Conservation (phyloP, 2,888 invertebrate genomes). For the Eurytoma californica region DNA sequence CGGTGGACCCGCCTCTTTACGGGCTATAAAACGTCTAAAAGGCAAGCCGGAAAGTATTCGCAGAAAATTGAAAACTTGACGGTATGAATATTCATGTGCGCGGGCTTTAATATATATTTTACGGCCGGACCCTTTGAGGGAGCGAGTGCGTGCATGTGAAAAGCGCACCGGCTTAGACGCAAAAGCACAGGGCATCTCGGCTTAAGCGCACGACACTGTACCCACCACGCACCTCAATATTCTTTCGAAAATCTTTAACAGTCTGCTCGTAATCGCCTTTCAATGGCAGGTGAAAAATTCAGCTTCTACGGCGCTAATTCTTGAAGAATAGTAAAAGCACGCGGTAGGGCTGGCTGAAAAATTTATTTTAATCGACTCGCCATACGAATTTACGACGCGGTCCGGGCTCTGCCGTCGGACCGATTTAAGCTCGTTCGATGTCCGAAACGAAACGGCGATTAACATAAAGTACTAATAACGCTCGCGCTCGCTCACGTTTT, state of each 20-base stretch:
- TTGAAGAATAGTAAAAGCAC: conserved; percentile 1
- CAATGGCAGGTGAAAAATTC: conserved; percentile 5
- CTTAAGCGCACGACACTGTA: conserved; percentile 24
- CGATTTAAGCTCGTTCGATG: conserved; percentile 70
- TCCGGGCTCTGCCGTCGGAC: conserved; percentile 63
- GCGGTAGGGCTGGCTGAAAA: conserved; percentile 57
- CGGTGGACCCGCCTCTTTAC: conserved; percentile 63
- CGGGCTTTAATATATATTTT: conserved; percentile 71
- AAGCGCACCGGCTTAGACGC: conserved; percentile 59
- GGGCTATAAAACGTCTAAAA: conserved; percentile 71
- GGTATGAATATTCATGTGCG: conserved; percentile 71
- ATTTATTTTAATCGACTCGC: conserved; percentile 68
- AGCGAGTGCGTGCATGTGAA: conserved; percentile 57
- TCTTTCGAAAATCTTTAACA: conserved; percentile 1
- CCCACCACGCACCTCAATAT: conserved; percentile 4
- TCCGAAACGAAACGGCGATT: conserved; percentile 70
- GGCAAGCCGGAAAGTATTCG: conserved; percentile 69
- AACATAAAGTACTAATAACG: conserved; percentile 74
- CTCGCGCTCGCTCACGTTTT: conserved; percentile 67
- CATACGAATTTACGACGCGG: conserved; percentile 69
- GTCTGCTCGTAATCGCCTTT: neutral
- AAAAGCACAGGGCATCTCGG: conserved; percentile 40
- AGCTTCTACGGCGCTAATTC: conserved; percentile 28
- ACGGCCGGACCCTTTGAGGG: conserved; percentile 64
- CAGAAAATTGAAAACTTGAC: conserved; percentile 73